Conservation (phyloP, 1,140 invertebrate species). For the Leptestheria dahalacensis region DNA sequence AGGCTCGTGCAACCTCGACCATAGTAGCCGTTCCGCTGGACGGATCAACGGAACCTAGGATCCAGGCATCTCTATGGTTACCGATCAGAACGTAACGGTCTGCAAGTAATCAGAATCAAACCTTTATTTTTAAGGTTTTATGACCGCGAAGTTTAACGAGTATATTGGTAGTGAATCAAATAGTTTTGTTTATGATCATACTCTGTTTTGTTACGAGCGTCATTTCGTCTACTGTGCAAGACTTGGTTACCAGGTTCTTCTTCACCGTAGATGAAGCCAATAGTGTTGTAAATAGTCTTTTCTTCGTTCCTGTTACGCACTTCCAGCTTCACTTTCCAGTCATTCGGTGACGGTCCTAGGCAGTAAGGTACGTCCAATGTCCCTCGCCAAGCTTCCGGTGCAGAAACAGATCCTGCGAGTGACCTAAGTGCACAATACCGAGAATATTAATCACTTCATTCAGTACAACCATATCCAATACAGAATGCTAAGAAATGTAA, state of each 20-base stretch:
- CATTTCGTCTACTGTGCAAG: no score
- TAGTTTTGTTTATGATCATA: no score
- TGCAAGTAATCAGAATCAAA: background rate
- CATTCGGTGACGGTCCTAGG: background rate
- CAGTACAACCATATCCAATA: no score
- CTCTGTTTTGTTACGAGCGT: no score
- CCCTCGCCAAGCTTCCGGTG: constrained; percentile 30
- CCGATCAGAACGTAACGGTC: constrained; percentile 41
- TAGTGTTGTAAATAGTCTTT: constrained; percentile 6
- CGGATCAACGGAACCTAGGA: constrained; percentile 38
- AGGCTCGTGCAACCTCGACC: constrained; percentile 34
- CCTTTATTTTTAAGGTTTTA: background rate
- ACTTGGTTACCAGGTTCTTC: background rate
- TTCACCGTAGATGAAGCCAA: background rate
- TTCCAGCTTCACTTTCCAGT: background rate
- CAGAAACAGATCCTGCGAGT: no score
- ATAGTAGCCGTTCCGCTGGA: constrained; percentile 34
- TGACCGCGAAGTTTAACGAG: constrained; percentile 30
- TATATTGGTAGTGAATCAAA: background rate
- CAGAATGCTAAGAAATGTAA: no score
- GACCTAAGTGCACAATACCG: no score
- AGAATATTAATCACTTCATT: no score
- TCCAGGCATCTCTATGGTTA: constrained; percentile 43
- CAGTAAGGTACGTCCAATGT: constrained; percentile 19
- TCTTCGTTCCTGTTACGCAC: background rate